Conservation (phyloP, 2,113 vertebrate species). For the Ochotona princeps region DNA sequence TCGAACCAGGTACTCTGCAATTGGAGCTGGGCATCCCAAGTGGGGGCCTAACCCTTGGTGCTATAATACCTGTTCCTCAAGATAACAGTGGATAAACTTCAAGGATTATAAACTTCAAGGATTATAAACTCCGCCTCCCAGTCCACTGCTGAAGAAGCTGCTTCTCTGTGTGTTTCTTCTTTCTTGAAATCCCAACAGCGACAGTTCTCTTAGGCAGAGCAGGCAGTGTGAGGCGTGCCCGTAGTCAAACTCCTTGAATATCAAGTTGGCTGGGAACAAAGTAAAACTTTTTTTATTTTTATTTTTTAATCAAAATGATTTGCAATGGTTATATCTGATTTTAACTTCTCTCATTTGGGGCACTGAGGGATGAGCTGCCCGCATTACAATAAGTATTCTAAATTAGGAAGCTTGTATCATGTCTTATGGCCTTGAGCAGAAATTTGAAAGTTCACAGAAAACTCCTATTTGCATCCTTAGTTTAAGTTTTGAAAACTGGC, state of each 20-base stretch:
- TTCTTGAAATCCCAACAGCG: not conserved
- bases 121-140: not conserved
- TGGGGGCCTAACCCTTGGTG: too few relatives aligned
- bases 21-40: too few relatives aligned
- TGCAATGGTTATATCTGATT: not conserved
- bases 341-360: not conserved
- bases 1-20: too few relatives aligned
- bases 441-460: not conserved
- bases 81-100: not conserved
- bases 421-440: not conserved
- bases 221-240: not conserved
- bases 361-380: not conserved
- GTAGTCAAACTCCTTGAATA: fast-evolving
- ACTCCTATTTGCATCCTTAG: not conserved
- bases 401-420: not conserved
- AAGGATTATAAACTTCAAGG: not conserved
- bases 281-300: not conserved
- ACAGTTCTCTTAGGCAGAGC: not conserved
- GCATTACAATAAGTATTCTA: not conserved
- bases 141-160: not conserved
- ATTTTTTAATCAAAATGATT: not conserved
- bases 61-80: not conserved
- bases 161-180: not conserved
- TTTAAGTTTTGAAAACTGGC: not conserved
- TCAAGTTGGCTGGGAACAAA: not conserved